Evolutionary conservation across 1,140 invertebrate species (phyloP).

Genomic region (Lepidurus arcticus): DNA sequence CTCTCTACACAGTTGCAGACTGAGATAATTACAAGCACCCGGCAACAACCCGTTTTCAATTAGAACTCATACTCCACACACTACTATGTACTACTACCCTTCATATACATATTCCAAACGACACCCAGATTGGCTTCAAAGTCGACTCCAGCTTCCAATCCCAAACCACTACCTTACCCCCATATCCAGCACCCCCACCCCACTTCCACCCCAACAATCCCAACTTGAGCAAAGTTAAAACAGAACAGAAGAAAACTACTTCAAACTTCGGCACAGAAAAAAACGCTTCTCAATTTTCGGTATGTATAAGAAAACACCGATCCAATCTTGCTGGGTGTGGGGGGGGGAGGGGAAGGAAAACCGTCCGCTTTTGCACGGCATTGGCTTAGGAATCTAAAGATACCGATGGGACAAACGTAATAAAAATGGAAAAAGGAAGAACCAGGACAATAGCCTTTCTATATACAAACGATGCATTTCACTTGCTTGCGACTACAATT

Average conservation of each 20-base stretch:
- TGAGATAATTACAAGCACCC: slow-evolving; percentile 4
- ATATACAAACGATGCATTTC: slow-evolving; percentile 16
- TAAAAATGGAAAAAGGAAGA: background rate
- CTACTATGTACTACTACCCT: background rate
- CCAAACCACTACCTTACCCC: background rate
- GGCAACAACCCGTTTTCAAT: slow-evolving; percentile 17
- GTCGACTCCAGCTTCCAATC: background rate
- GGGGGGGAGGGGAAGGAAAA: background rate
- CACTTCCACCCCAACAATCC: background rate
- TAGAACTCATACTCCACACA: background rate
- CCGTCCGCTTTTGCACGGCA: no score
- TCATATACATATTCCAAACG: background rate
- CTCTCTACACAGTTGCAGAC: background rate
- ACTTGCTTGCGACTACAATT: background rate
- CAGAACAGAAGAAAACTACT: background rate
- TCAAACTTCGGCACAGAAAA: background rate
- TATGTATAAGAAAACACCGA: background rate
- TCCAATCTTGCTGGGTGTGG: background rate
- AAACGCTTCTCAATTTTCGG: background rate
- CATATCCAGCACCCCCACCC: background rate
- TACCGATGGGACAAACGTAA: background rate
- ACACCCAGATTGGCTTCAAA: background rate
- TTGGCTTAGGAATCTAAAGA: background rate
- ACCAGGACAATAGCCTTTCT: slow-evolving; percentile 7
- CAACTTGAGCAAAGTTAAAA: background rate